Evolutionary conservation across 2,113 vertebrate species (phyloP), one percentile per base, ranked within the genome.

Genomic region (Todiramphus saurophagus): DNA sequence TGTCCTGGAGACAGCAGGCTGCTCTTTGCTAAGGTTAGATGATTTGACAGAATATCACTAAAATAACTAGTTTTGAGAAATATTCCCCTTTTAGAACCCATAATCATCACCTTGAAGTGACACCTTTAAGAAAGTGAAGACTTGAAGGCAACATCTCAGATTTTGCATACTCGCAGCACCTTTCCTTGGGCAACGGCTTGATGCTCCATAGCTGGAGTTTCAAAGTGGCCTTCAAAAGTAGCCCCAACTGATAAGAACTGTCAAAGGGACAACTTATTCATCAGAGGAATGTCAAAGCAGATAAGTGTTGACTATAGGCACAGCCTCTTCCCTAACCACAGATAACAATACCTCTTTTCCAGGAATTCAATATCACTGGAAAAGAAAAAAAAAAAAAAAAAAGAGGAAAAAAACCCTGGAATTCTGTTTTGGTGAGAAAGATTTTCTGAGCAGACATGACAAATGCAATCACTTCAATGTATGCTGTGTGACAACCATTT

Each of bases 41-140:
- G 84, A 87, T 81, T 64, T 87, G 94, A 88, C 68, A 95, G 81
- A 73, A 75, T 50, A 83, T 64, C 74, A 81, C 84, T 50, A 60
- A 75, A 95, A 91, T 88, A 78, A 55, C 68, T 44, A 60, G 6
- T 63, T 92, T 67, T 70, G 67, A 95, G 83, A 91, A 41, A 67
- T 77, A 80, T 76, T 68, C 21, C 53, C 56, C 37, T 78, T 93
- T 78, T 64, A 91, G 83, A 93, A 87, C 64, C 13, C 24, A 51
- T 70, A 79, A 92, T 68, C 63, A 93, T 43, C 87, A 92, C 68
- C 92, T 90, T 91, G 87, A 94, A 94, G 51, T 70, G 87, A 60
- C 62, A 79, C 91, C 69, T 83, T 76, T 82, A 64, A 43, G 74
- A 70, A 91, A 76, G 27, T 0, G 13, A 76, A 91, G 62, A 64